These are phyloP conservation scores for Argyresthia albistria DNA, from an alignment of 2,888 invertebrate genomes.

Conservation along the genomic window DNA sequence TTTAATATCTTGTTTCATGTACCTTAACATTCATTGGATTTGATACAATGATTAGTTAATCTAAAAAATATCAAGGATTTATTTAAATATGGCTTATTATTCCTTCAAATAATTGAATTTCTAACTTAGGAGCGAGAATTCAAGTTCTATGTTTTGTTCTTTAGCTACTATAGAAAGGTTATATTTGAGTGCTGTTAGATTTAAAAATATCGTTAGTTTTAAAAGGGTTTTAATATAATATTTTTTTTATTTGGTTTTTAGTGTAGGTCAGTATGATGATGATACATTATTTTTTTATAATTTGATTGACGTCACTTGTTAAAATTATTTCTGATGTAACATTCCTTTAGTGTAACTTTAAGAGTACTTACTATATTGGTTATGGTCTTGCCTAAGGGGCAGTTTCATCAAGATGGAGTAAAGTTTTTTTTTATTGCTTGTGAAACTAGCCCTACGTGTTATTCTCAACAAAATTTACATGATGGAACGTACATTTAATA, in stretches of 20 bases:
- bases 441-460: constrained; percentile 21
- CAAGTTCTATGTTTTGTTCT: background rate
- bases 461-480: constrained; percentile 65
- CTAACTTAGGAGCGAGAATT: background rate
- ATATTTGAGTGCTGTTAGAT: background rate
- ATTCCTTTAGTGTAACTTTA: constrained; percentile 57
- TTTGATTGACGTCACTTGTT: background rate
- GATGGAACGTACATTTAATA: constrained; percentile 58
- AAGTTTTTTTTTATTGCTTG: no score
- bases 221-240: background rate
- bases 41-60: no score
- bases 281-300: constrained; percentile 27
- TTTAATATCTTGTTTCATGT: no score
- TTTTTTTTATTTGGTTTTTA: background rate
- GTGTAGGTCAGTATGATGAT: constrained; percentile 14
- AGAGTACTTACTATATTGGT: constrained; percentile 72
- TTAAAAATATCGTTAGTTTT: background rate
- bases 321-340: constrained; percentile 12
- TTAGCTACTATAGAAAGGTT: background rate
- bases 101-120: no score
- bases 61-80: no score
- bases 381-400: constrained; percentile 66
- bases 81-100: no score
- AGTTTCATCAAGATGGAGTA: no score
- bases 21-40: no score